phyloP scores from a whole-genome alignment of 2,888 invertebrate species.

The Disparrhopalites patrizii region DNA sequence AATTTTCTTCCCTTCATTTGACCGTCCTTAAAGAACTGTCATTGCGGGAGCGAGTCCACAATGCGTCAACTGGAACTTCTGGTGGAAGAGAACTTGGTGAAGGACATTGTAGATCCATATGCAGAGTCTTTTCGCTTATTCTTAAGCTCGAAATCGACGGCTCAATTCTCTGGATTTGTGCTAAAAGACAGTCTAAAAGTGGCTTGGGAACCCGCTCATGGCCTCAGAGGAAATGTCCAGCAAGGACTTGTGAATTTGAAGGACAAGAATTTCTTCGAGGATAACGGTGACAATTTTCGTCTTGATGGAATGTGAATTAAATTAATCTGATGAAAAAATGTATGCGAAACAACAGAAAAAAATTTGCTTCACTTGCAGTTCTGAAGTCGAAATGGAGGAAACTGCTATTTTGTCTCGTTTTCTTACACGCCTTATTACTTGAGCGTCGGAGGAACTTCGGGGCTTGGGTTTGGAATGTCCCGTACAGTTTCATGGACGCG shows the following conservation, averaged over 20 bases:
- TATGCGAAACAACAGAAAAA: too few relatives aligned
- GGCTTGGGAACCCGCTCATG: conserved; percentile 91
- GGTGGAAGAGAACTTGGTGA: conserved; percentile 67
- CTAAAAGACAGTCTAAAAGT: conserved; percentile 90
- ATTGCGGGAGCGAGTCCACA: conserved; percentile 90
- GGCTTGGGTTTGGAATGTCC: conserved; percentile 91
- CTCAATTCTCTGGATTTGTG: conserved; percentile 81
- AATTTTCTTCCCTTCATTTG: conserved; percentile 80
- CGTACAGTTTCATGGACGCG: conserved; percentile 93
- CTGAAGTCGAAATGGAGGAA: conserved; percentile 60
- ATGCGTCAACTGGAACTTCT: conserved; percentile 76
- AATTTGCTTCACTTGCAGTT: conserved; percentile 18
- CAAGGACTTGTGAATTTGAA: conserved; percentile 74
- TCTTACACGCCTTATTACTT: conserved; percentile 90
- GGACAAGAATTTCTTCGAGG: conserved; percentile 73
- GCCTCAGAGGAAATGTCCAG: conserved; percentile 80
- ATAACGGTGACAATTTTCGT: conserved; percentile 59
- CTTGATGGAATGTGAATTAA: too few relatives aligned
- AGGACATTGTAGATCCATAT: conserved; percentile 63
- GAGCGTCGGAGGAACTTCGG: conserved; percentile 88
- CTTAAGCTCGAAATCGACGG: conserved; percentile 85
- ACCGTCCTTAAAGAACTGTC: conserved; percentile 80
- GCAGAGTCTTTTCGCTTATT: conserved; percentile 74
- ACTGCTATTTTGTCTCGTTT: conserved; percentile 67
- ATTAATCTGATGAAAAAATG: too few relatives aligned